phyloP scores from a whole-genome alignment of 2,888 invertebrate species.

The Caradrina clavipalpis region DNA sequence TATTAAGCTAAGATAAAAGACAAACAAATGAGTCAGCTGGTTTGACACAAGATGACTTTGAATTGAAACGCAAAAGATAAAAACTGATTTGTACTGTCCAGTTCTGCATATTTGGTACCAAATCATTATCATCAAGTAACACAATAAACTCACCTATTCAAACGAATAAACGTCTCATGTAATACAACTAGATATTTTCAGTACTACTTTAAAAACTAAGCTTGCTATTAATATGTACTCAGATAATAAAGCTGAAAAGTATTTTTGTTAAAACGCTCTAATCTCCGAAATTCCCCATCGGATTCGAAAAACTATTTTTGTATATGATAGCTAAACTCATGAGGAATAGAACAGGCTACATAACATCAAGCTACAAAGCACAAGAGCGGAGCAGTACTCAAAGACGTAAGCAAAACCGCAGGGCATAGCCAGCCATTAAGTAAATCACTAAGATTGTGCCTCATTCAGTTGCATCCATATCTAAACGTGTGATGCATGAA shows the following conservation, averaged over 20 bases:
- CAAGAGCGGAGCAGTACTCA: no score
- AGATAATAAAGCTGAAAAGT: no score
- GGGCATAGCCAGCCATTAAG: not conserved
- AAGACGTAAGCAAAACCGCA: no score
- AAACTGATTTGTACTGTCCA: constrained; percentile 9
- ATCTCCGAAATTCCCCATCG: no score
- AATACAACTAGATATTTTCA: constrained; percentile 6
- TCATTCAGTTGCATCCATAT: constrained; percentile 50
- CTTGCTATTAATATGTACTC: constrained; percentile 3
- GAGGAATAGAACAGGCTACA: no score
- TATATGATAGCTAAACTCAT: no score
- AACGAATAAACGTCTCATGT: not conserved
- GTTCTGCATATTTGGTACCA: not conserved
- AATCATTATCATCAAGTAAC: not conserved
- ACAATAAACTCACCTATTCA: not conserved
- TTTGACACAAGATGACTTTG: constrained; percentile 4
- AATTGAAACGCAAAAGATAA: constrained; percentile 2
- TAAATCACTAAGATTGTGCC: constrained; percentile 41
- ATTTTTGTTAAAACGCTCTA: no score
- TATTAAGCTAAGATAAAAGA: constrained; percentile 43
- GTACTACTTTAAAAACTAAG: not conserved
- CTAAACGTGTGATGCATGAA: constrained; percentile 63
- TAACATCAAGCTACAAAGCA: no score
- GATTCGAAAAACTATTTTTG: no score
- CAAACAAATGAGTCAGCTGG: constrained; percentile 41